Base-by-base conservation (phyloP, 2,888 invertebrate species). In the Meghimatium bilineatum region DNA sequence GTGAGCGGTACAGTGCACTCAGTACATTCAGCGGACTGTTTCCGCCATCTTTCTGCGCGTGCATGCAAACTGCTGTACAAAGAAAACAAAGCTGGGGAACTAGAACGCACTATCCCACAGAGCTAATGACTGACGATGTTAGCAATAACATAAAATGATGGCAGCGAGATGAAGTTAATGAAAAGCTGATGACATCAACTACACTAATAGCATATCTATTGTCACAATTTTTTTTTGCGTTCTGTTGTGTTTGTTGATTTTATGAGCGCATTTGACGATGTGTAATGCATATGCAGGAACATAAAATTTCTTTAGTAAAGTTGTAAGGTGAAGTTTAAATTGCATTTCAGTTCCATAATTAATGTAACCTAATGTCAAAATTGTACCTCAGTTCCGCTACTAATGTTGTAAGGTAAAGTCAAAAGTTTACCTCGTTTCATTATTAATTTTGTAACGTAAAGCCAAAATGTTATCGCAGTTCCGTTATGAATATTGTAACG, bases 91-190 rank as follows among this genome's bases (percentile, higher is more conserved):
- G 32, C 1, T 29, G 0, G 32, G 29, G 17, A 44, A 63, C 32
- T 29, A 29, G 29, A 32, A 63, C 29, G n/a, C 1, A 44, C 20
- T 17, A 1, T 29, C 49, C 78, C 49, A 17, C 2, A 29, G 29
- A 29, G 66, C 32, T 78, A 78, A 78, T 32, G 67, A 67, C 78
- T 14, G 8, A 14, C 32, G 20, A 29, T 44, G 67, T 44, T 49
- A 38, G 12, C 12, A 78, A 49, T 38, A 67, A 38, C 66, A 78
- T 78, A 44, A 78, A 44, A 78, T 66, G 49, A 67, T 78, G 78
- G 29, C 38, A 32, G n/a, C 32, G 38, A 6, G 44, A 17, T 1
- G 20, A 67, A 5, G 78, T 32, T 78, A 60, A 77, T 66, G 34
- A 77, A n/a, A 66, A 29, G n/a, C 20, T 76, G 38, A 63, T 38